Evolutionary conservation across 2,888 invertebrate species (phyloP).

Genomic region (Agrochola lota): DNA sequence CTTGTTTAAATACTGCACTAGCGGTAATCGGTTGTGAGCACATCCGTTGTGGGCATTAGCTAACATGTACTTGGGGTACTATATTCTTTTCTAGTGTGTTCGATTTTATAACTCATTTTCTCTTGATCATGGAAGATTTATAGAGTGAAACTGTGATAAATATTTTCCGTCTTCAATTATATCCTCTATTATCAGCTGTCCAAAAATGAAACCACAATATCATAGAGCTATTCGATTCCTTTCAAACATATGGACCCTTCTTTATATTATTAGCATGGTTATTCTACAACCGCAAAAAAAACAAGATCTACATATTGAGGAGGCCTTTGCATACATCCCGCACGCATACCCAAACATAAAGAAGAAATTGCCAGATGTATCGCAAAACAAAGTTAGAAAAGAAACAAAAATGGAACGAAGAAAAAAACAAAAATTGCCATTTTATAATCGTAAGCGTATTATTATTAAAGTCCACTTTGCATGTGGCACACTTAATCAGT

Average conservation of each 20-base stretch:
- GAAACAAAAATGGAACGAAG: neutral
- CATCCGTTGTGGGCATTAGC: slow-evolving; percentile 54
- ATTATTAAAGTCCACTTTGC: slow-evolving; percentile 55
- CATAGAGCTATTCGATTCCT: slow-evolving; percentile 10
- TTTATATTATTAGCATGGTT: slow-evolving; percentile 31
- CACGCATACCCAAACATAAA: slow-evolving; percentile 8
- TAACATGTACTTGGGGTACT: slow-evolving; percentile 22
- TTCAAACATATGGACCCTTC: slow-evolving; percentile 4
- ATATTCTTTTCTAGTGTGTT: neutral
- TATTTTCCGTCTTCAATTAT: neutral
- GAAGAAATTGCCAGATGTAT: slow-evolving; percentile 21
- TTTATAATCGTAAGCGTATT: slow-evolving; percentile 57
- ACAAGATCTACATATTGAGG: neutral
- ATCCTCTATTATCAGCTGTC: neutral
- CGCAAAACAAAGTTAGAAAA: slow-evolving; percentile 13
- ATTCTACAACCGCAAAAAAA: slow-evolving; percentile 29
- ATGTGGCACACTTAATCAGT: slow-evolving; percentile 75
- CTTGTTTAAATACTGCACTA: slow-evolving; percentile 60
- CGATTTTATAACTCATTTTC: neutral
- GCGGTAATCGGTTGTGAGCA: slow-evolving; percentile 54
- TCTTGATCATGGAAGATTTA: neutral
- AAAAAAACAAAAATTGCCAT: slow-evolving; percentile 40
- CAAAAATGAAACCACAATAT: slow-evolving; percentile 14
- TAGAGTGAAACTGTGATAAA: neutral
- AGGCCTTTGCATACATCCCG: slow-evolving; percentile 2